Conservation (phyloP, 2,113 vertebrate species). For the Toxotes chatareus region DNA sequence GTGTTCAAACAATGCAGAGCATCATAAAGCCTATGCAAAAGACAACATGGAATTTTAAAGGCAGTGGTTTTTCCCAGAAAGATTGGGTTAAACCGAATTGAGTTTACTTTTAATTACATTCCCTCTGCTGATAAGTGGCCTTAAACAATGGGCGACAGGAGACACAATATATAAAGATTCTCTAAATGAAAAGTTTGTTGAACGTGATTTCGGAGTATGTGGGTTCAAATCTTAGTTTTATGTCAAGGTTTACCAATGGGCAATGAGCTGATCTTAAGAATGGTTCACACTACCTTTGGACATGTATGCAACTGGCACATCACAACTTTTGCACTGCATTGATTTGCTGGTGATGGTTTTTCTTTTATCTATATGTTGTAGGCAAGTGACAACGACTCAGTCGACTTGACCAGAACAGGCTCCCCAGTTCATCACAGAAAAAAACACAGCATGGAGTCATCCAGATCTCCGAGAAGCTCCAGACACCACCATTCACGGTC, state of each 20-base stretch:
- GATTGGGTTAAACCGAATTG: too few relatives aligned
- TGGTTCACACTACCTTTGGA: background rate
- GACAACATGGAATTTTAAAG: too few relatives aligned
- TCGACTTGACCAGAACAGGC: slow-evolving; percentile 84
- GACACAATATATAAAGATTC: too few relatives aligned
- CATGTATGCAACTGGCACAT: background rate
- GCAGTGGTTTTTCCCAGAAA: too few relatives aligned
- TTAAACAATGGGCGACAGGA: background rate
- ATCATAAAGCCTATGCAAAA: background rate
- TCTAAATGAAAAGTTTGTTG: too few relatives aligned
- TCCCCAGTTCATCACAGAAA: slow-evolving; percentile 89
- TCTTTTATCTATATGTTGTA: slow-evolving; percentile 65
- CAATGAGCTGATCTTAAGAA: background rate
- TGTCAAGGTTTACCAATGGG: too few relatives aligned
- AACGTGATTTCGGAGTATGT: too few relatives aligned
- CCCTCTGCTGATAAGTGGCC: background rate
- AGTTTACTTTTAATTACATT: background rate
- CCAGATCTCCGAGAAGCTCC: slow-evolving; percentile 90
- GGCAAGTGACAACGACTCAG: slow-evolving; percentile 91
- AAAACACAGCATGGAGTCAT: slow-evolving; percentile 90
- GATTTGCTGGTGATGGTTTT: background rate
- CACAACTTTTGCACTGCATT: background rate
- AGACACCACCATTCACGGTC: slow-evolving; percentile 95
- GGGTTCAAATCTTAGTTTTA: too few relatives aligned
- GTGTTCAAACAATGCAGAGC: background rate